phyloP scores from a whole-genome alignment of 2,888 invertebrate species.

The Macrophya alboannulata region DNA sequence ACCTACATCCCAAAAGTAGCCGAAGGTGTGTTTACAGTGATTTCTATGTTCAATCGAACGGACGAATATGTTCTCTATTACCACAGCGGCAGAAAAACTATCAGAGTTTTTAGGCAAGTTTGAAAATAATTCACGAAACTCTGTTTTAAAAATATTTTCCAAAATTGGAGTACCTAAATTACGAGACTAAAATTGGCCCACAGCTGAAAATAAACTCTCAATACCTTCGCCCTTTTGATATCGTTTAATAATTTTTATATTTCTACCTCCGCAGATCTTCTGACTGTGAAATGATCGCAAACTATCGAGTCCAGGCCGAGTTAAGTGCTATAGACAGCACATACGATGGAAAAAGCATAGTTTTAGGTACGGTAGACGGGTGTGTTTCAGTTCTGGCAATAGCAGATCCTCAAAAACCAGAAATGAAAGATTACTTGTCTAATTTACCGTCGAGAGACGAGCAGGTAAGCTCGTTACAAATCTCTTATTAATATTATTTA shows the following conservation, averaged over 20 bases:
- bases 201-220: background rate
- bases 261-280: slow-evolving; percentile 83
- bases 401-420: slow-evolving; percentile 86
- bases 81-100: slow-evolving; percentile 96
- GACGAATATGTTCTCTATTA: slow-evolving; percentile 98
- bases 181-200: background rate
- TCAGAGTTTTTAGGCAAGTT: slow-evolving; percentile 92
- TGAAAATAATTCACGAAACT: background rate
- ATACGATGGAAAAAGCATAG: slow-evolving; percentile 90
- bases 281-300: slow-evolving; percentile 96
- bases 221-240: too few relatives aligned
- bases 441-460: slow-evolving; percentile 88
- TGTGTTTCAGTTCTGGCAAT: slow-evolving; percentile 95
- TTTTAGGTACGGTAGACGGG: slow-evolving; percentile 96
- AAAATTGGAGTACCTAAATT: background rate
- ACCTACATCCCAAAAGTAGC: slow-evolving; percentile 97
- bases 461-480: slow-evolving; percentile 78
- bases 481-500: background rate
- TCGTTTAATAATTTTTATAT: background rate
- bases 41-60: slow-evolving; percentile 95
- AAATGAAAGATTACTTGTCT: slow-evolving; percentile 85
- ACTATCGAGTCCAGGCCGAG: slow-evolving; percentile 95
- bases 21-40: slow-evolving; percentile 98
- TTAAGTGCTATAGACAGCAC: slow-evolving; percentile 93
- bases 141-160: background rate